Conservation (phyloP, 2,113 vertebrate genomes). For the Sterrhoptilus dennistouni region DNA sequence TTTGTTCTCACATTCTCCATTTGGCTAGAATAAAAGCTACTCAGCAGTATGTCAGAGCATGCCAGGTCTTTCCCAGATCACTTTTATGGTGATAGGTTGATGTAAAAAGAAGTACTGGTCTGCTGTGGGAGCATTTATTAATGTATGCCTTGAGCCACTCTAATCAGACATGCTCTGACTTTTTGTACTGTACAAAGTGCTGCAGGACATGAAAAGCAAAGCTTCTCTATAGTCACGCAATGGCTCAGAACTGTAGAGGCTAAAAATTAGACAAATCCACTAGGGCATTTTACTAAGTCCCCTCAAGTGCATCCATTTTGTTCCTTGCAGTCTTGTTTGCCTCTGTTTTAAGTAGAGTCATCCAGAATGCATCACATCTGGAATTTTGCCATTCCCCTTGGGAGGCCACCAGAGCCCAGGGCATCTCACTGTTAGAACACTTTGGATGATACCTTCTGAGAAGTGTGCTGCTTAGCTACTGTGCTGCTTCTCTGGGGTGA, state of each 20-base stretch:
- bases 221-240: constrained; percentile 4
- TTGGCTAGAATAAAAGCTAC: background rate
- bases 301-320: background rate
- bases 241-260: background rate
- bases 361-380: background rate
- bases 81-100: background rate
- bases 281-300: background rate
- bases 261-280: background rate
- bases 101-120: background rate
- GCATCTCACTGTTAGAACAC: rapidly evolving
- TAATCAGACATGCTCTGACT: background rate
- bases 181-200: background rate
- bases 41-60: background rate
- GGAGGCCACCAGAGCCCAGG: background rate
- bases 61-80: background rate
- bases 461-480: background rate
- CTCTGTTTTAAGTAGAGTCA: background rate
- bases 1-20: background rate
- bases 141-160: background rate
- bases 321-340: background rate
- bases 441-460: background rate
- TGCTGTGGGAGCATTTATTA: background rate
- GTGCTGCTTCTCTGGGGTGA: background rate
- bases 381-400: background rate
- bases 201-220: constrained; percentile 13